Base-by-base conservation (phyloP, 2,888 invertebrate species). In the Pristionchus fissidentatus region DNA sequence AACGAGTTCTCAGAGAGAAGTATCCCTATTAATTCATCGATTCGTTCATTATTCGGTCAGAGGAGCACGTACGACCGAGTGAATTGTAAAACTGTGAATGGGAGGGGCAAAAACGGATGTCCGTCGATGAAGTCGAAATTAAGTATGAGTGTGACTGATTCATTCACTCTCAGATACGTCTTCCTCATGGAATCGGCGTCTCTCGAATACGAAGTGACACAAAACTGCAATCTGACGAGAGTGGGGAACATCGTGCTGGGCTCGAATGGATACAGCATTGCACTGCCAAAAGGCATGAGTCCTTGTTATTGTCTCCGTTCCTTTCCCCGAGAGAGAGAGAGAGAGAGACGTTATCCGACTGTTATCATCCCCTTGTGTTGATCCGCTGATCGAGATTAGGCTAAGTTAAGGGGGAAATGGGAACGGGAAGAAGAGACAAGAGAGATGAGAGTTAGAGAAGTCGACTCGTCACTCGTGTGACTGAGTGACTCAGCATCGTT, bases 101-200 rank as follows among this genome's bases (percentile, higher is more conserved):
- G 52, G 19, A 19, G 19, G 19, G 13, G n/a, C n/a, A n/a, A n/a
- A n/a, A n/a, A n/a, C n/a, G n/a, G n/a, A n/a, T n/a, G n/a, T n/a
- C n/a, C n/a, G 19, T 19, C 52, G 29, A 62, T 22, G 62, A 52
- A 62, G n/a, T 62, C 29, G 62, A 62, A 62, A 62, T n/a, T n/a
- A n/a, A n/a, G n/a, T n/a, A n/a, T n/a, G n/a, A 41, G 3, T n/a
- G 2, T n/a, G n/a, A 8, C 43, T 41, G 26, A 22, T 13, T 15
- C 15, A 15, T 46, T 26, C 38, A 49, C 15, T 60, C 86, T 83
- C 52, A 90, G 90, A 85, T 90, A 90, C 80, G 89, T 90, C 0
- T 98, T 97, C 92, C 94, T 98, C n/a, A 97, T 98, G 96, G 98
- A 98, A 94, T 97, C 97, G 0, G 97, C 98, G 0, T 97, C 97